Evolutionary conservation across 2,113 vertebrate species (phyloP).

Genomic region (Equus przewalskii): DNA sequence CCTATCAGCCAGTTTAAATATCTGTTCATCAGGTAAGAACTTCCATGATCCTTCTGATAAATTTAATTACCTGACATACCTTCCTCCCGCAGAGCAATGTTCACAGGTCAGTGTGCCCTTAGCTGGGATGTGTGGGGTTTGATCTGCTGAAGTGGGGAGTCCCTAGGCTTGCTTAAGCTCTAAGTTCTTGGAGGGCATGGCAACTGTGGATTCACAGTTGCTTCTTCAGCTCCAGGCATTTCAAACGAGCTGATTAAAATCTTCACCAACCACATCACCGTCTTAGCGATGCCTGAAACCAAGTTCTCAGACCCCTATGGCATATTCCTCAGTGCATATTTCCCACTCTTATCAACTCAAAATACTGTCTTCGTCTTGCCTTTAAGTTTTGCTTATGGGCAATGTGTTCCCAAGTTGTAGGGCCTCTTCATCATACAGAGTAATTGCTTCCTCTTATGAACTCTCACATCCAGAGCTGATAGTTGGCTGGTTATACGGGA

Average conservation of each 20-base stretch:
- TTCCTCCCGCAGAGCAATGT: not conserved
- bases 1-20: not conserved
- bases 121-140: not conserved
- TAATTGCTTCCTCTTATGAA: not conserved
- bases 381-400: not conserved
- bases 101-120: not conserved
- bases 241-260: not conserved
- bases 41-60: not conserved
- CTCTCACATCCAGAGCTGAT: not conserved
- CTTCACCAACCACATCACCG: not conserved
- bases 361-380: not conserved
- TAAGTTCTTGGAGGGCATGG: not conserved
- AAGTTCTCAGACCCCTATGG: not conserved
- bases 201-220: not conserved
- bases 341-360: no score
- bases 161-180: not conserved
- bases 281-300: not conserved
- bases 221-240: not conserved
- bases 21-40: not conserved
- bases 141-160: not conserved
- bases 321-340: no score
- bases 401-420: not conserved
- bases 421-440: not conserved
- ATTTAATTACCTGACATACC: not conserved
- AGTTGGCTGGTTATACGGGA: fast-evolving